phyloP scores from a whole-genome alignment of 2,888 invertebrate genomes.

The Odontothrips loti region DNA sequence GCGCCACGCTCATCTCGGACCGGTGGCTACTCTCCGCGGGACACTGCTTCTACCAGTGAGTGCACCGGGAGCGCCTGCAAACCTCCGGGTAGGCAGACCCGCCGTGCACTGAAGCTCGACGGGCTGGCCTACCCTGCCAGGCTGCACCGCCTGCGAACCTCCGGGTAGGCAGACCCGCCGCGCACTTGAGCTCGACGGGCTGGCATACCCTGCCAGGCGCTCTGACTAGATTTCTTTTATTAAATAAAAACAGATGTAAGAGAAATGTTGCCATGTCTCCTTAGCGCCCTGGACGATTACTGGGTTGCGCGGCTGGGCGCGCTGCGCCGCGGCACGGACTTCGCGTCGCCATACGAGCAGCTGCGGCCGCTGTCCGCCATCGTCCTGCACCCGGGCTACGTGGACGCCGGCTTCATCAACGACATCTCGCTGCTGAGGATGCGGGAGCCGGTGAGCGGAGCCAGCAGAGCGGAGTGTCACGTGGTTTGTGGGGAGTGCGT shows the following conservation, averaged over 20 bases:
- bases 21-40: conserved; percentile 75
- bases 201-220: too few relatives aligned
- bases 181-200: too few relatives aligned
- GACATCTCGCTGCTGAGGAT: conserved; percentile 68
- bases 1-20: conserved; percentile 66
- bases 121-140: too few relatives aligned
- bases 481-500: too few relatives aligned
- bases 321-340: conserved; percentile 64
- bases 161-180: too few relatives aligned
- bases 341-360: conserved; percentile 72
- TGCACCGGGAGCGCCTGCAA: conserved; percentile 38
- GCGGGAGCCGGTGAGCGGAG: conserved; percentile 53
- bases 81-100: too few relatives aligned
- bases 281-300: conserved; percentile 68
- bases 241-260: too few relatives aligned
- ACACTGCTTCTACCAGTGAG: conserved; percentile 77
- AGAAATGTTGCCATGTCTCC: too few relatives aligned
- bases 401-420: conserved; percentile 71
- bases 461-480: neutral
- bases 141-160: too few relatives aligned
- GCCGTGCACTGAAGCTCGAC: too few relatives aligned
- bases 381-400: conserved; percentile 68
- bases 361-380: conserved; percentile 61
- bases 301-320: conserved; percentile 79
- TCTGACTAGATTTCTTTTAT: too few relatives aligned